Conservation (phyloP, 1,140 invertebrate species). For the Ectropis grisescens region DNA sequence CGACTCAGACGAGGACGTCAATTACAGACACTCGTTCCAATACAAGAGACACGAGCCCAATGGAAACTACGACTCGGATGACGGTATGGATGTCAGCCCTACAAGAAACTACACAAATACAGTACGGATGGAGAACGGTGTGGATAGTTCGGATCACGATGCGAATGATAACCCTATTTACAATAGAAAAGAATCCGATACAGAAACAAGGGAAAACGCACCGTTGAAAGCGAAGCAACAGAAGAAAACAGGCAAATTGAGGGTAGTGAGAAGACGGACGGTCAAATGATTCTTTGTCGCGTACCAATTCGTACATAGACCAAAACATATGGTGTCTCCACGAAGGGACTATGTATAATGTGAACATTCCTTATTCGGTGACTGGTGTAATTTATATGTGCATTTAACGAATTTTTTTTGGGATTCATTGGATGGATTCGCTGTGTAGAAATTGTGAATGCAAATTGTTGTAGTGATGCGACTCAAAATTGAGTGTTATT, state of each 20-base stretch:
- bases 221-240: constrained; percentile 41
- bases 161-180: constrained; percentile 30
- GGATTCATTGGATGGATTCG: constrained; percentile 6
- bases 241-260: constrained; percentile 44
- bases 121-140: constrained; percentile 38
- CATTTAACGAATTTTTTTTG: constrained; percentile 34
- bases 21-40: constrained; percentile 25
- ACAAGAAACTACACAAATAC: constrained; percentile 20
- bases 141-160: constrained; percentile 47
- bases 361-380: constrained; percentile 27
- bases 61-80: constrained; percentile 48
- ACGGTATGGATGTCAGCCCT: constrained; percentile 29
- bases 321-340: constrained; percentile 25
- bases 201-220: constrained; percentile 44
- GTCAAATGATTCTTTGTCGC: constrained; percentile 65
- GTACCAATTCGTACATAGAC: constrained; percentile 52
- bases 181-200: constrained; percentile 17
- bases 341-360: too few relatives aligned
- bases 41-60: constrained; percentile 45
- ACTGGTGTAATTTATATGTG: constrained; percentile 38
- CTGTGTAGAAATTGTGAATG: too few relatives aligned
- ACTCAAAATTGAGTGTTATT: too few relatives aligned
- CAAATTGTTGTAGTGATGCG: too few relatives aligned
- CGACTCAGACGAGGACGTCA: constrained; percentile 49
- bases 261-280: constrained; percentile 44